Base-by-base conservation (phyloP, 1,140 invertebrate genomes). In the Macrobrachium nipponense region DNA sequence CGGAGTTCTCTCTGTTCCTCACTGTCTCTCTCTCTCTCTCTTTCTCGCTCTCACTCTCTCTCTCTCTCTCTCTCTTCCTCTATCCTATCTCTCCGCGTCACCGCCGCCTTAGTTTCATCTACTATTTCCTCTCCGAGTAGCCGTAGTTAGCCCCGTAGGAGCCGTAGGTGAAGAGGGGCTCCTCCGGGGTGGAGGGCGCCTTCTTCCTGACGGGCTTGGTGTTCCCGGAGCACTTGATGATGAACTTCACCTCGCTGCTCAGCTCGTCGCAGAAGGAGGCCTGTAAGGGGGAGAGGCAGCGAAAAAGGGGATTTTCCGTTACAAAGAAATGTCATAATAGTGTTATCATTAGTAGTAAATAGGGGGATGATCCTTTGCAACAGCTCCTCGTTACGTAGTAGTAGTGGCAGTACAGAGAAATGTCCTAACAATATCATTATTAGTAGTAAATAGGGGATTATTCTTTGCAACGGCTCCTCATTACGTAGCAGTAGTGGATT, bases 261-360 rank as follows among this genome's bases (percentile, higher is more conserved):
- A 90, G 85, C 84, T 89, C 90, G 17, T 90, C 89, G 72, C 89
- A 89, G 70, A 90, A 89, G 61, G 87, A 88, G n/a, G 88, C 89
- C 87, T 90, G 87, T 2, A 5, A 2, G 51, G 51, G 51, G 51
- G 44, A 76, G 43, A 51, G 44, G n/a, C 20, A 73, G 43, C 17
- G 59, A 36, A 36, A 36, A 36, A 4, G 27, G 27, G 27, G 27
- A 4, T 36, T 36, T 36, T 36, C 1, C 1, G 27, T 36, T 36
- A 36, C 27, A 36, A 36, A 36, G 27, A 36, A 36, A n/a, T n/a
- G n/a, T n/a, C n/a, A n/a, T n/a, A n/a, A n/a, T n/a, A n/a, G n/a
- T n/a, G n/a, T n/a, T n/a, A n/a, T n/a, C n/a, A n/a, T n/a, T n/a
- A n/a, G n/a, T n/a, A n/a, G n/a, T n/a, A n/a, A n/a, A n/a, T n/a